These are phyloP conservation scores for Podarcis muralis DNA, from an alignment of 2,113 vertebrate genomes.

Conservation along the genomic window DNA sequence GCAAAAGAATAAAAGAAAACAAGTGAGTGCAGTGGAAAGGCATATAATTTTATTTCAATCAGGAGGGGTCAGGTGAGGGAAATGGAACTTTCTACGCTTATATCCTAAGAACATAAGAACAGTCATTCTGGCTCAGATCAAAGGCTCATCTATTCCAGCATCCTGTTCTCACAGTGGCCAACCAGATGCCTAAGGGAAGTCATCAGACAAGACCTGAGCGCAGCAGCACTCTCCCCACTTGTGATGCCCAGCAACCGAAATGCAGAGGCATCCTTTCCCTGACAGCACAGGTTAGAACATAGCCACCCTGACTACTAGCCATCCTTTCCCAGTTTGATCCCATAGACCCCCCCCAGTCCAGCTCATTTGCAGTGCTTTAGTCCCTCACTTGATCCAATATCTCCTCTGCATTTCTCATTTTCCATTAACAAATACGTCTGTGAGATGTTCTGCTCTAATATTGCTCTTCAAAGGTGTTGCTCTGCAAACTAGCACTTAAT, in stretches of 20 bases:
- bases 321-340: background rate
- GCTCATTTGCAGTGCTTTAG: background rate
- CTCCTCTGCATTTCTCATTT: background rate
- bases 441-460: slow-evolving; percentile 8
- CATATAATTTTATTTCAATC: background rate
- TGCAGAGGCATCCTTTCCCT: no score
- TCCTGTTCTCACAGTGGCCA: no score
- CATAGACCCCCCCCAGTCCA: background rate
- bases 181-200: no score
- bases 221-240: no score
- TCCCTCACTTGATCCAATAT: background rate
- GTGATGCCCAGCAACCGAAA: no score
- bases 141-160: no score
- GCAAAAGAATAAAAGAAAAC: background rate
- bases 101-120: background rate
- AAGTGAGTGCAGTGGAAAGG: background rate
- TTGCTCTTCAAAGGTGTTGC: slow-evolving; percentile 11
- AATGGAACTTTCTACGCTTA: background rate
- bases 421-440: slow-evolving; percentile 9
- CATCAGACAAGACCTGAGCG: no score
- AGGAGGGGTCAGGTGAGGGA: background rate
- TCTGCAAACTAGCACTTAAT: slow-evolving; percentile 24
- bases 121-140: no score
- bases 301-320: no score
- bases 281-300: no score